These are phyloP conservation scores for Agriotes lineatus DNA, from an alignment of 2,888 invertebrate species.

Conservation along the genomic window DNA sequence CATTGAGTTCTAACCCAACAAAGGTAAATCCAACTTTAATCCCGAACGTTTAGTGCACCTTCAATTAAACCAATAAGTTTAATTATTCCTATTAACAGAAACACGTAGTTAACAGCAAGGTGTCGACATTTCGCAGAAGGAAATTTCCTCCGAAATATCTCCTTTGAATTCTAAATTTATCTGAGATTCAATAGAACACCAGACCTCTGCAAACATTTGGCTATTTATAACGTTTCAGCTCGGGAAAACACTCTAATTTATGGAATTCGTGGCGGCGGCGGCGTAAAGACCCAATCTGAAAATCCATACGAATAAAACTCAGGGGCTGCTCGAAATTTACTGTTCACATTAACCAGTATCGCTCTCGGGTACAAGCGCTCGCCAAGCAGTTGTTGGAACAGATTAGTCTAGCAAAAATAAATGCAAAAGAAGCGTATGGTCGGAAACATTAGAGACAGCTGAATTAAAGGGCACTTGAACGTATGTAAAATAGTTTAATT, in stretches of 20 bases:
- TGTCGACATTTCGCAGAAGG: constrained; percentile 17
- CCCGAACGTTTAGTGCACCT: too few relatives aligned
- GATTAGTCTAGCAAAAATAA: constrained; percentile 34
- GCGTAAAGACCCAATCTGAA: constrained; percentile 52
- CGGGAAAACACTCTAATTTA: constrained; percentile 48
- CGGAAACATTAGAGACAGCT: constrained; percentile 20
- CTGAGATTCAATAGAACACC: constrained; percentile 26
- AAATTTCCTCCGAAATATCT: constrained; percentile 17
- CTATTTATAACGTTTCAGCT: constrained; percentile 42
- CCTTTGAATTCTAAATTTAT: constrained; percentile 34
- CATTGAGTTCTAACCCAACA: too few relatives aligned
- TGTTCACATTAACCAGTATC: constrained; percentile 46
- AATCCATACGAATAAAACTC: constrained; percentile 51
- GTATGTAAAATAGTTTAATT: constrained; percentile 28
- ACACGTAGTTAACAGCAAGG: not conserved
- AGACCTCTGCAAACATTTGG: constrained; percentile 34
- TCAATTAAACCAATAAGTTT: too few relatives aligned
- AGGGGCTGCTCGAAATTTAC: constrained; percentile 49
- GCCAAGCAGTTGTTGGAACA: constrained; percentile 38
- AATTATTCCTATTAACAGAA: too few relatives aligned
- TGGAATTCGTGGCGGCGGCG: constrained; percentile 46
- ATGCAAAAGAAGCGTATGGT: constrained; percentile 13
- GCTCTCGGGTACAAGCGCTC: constrained; percentile 38
- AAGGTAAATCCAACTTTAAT: too few relatives aligned
- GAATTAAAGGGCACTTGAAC: constrained; percentile 20